Evolutionary conservation across 1,140 invertebrate species (phyloP), one percentile per base, ranked within the genome.

Genomic region (Mactra quadrangularis): DNA sequence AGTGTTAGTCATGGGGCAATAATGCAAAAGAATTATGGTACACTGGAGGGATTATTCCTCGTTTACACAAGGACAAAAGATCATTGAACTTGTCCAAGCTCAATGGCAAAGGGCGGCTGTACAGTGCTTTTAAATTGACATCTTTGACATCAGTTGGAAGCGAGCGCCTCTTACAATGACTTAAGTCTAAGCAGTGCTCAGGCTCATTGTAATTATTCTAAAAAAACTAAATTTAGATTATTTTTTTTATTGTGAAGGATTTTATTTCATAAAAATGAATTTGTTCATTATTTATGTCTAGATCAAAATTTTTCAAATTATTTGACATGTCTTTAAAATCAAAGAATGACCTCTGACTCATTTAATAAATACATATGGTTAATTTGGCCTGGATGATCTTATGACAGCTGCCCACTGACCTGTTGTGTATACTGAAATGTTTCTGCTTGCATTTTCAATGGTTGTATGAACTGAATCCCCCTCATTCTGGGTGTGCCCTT

Each of bases 401-500:
- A 75, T 41, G 0, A 76, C 25, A 27, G 72, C 13, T 11, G 72
- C 72, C 72, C 72, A 76, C 33, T 76, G 72, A 15, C 27, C 22
- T 60, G 35, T 76, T 60, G 55, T 47, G 19, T 76, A 76, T 0
- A 76, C 22, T 0, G 1, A 33, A 0, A 57, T 57, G 29, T 41
- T 27, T 29, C 53, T 41, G 38, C 50, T 57, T 15, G 72, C 72
- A 31, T 41, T 29, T 52, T 76, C 55, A 60, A 62, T 62, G 25
- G 27, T 13, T 3, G 72, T 33, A 74, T 74, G 71, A 7, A 74
- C 38, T 7, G 50, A 57, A 29, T 74, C 71, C n/a, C 41, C 41
- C 38, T 75, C 55, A 60, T 75, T 75, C 60, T 60, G 72, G 2
- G 72, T 75, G 38, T 75, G 72, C 19, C 72, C 70, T 35, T 75